phyloP scores from a whole-genome alignment of 2,888 invertebrate genomes.

The Ichneumoninae sp. region DNA sequence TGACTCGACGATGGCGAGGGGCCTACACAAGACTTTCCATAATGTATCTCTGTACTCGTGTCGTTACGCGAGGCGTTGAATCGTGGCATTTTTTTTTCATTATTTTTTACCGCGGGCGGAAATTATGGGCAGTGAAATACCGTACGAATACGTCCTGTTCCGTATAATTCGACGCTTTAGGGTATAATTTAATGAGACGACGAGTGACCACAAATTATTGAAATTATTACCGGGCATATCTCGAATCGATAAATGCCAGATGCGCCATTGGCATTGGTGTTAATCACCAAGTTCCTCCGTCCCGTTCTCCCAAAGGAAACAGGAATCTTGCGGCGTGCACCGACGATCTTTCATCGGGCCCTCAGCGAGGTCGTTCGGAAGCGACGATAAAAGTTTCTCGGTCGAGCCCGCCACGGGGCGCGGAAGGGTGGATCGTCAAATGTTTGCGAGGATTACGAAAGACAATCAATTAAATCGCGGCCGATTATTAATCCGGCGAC shows the following conservation, averaged over 20 bases:
- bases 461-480: slow-evolving; percentile 65
- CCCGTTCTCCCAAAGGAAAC: neutral
- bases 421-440: slow-evolving; percentile 41
- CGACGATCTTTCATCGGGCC: slow-evolving; percentile 20
- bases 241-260: neutral
- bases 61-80: neutral
- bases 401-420: neutral
- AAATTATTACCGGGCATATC: neutral
- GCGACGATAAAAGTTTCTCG: slow-evolving; percentile 40
- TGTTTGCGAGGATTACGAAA: slow-evolving; percentile 57
- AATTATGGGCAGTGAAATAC: neutral
- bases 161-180: neutral
- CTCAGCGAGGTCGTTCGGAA: neutral
- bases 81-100: neutral
- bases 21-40: slow-evolving; percentile 46
- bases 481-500: slow-evolving; percentile 66
- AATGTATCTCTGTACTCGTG: slow-evolving; percentile 10
- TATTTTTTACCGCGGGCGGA: no score
- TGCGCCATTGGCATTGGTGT: neutral
- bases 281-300: neutral
- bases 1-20: slow-evolving; percentile 58
- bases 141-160: neutral
- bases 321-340: neutral
- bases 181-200: no score
- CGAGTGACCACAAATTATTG: neutral